Base-by-base conservation (phyloP, 2,888 invertebrate species). In the Cryptophagus acutangulus region DNA sequence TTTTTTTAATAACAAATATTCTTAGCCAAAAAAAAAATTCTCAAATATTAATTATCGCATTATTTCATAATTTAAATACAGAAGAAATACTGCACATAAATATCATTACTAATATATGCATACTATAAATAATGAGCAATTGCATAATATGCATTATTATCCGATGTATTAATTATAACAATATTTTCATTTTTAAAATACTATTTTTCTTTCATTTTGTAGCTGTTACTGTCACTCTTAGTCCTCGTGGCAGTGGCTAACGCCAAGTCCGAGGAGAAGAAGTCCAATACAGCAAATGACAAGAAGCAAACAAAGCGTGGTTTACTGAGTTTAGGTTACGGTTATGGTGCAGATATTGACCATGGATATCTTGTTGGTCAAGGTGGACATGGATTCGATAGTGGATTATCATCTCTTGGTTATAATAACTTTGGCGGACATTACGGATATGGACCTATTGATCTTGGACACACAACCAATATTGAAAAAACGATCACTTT, bases 281-380 rank as follows among this genome's bases (percentile, higher is more conserved):
- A 78, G 67, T 48, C 55, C 40, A 54, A 53, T 46, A 58, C 49
- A 26, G 40, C 48, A 17, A 56, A 43, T 25, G 83, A 82, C 49
- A 85, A 87, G 75, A 87, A 87, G 69, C 77, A 85, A 67, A 84
- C 85, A 71, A 87, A 88, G 71, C 83, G 87, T 55, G 87, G 87
- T 53, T 77, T 87, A 56, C 74, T 85, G 43, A 80, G 83, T 64
- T 74, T 87, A 63, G 87, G 87, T 55, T 86, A 87, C 58, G 87
- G 87, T 38, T 87, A 87, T 67, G 85, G 84, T 44, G 78, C 81
- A 58, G 86, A 85, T 52, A 77, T 84, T 49, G 84, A 85, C 62
- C 69, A 84, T 49, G 87, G 87, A 35, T 81, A 82, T 65, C 54
- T 60, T 8, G 73, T 84, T 55, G 84, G 83, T 38, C 69, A 66